Base-by-base conservation (phyloP, 2,797 vertebrate species). In the Menidia menidia region DNA sequence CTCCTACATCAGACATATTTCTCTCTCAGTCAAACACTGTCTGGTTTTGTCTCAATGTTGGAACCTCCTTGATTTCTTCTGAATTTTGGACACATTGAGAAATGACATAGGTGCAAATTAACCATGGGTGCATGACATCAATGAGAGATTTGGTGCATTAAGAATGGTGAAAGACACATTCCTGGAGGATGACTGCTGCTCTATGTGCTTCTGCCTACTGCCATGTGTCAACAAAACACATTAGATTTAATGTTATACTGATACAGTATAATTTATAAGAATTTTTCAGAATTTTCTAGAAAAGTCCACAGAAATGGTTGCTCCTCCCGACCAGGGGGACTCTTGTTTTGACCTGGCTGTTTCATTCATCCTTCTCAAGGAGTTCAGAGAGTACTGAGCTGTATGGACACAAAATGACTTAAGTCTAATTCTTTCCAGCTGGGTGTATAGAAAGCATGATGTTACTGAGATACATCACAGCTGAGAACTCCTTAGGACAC, bases 391-490 rank as follows among this genome's bases (percentile, higher is more conserved):
- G 64, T 39, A 60, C 18, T 30, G 12, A 53, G 5, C 48, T 59
- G 6, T 45, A n/a, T 1, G 45, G 25, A 60, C 55, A 13, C n/a
- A 14, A 7, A 39, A 7, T 39, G 35, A 30, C 18, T 43, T 48
- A 13, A 45, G 50, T 30, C 50, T 56, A 64, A 14, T 63, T 54
- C 25, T 69, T 63, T 53, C 10, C 41, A 56, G 13, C 9, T 39
- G 43, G n/a, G 10, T 16, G 33, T 35, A 75, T 42, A 39, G 45
- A 18, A 39, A 43, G 43, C 39, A 43, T n/a, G 2, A 18, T 58
- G 44, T 71, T 57, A 50, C 71, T 60, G 54, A 62, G 31, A 63
- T 33, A 30, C 33, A 73, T 73, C 42, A 55, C 3, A 32, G 31
- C 60, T 60, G 41, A 9, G 11, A 16, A 39, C 18, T 39, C 18